Percentiles rank a stretch among this genome's conserved stretches.
These are phyloP conservation scores for Drosophila funebris DNA, from an alignment of 1,140 invertebrate species.

Conservation along the genomic window DNA sequence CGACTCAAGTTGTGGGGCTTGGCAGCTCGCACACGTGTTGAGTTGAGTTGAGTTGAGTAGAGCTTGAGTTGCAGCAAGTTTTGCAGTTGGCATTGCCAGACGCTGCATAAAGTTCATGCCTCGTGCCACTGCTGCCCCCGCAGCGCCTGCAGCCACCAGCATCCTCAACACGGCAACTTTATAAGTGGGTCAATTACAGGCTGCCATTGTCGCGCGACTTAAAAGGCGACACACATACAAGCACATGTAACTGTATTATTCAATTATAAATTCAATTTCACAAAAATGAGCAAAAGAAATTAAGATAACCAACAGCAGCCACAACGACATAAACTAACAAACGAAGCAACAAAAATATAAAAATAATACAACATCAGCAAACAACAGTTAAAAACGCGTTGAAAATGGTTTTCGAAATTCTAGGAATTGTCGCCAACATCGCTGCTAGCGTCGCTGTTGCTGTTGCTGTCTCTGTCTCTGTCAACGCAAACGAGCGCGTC, in stretches of 20 bases:
- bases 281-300: constrained; percentile 59
- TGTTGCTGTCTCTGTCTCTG: constrained; percentile 2
- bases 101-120: constrained; percentile 61
- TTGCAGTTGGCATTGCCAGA: constrained; percentile 40
- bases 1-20: constrained; percentile 25
- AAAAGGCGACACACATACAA: constrained; percentile 22
- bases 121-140: constrained; percentile 3
- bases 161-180: constrained; percentile 24
- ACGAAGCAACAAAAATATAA: constrained; percentile 1
- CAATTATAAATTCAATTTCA: constrained; percentile 72
- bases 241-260: not conserved
- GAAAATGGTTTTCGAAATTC: constrained; percentile 71
- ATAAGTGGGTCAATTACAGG: constrained; percentile 77
- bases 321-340: constrained; percentile 34
- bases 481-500: not conserved
- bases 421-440: constrained; percentile 43
- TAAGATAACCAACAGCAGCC: constrained; percentile 44
- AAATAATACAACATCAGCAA: constrained; percentile 17
- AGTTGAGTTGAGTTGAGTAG: constrained; percentile 4
- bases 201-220: constrained; percentile 67
- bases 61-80: not conserved
- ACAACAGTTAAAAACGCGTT: constrained; percentile 48
- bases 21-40: constrained; percentile 43
- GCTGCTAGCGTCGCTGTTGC: constrained; percentile 7
- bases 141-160: constrained; percentile 30